These are phyloP conservation scores for Phoxinus dragarum DNA, from an alignment of 2,797 vertebrate genomes.

Conservation along the genomic window DNA sequence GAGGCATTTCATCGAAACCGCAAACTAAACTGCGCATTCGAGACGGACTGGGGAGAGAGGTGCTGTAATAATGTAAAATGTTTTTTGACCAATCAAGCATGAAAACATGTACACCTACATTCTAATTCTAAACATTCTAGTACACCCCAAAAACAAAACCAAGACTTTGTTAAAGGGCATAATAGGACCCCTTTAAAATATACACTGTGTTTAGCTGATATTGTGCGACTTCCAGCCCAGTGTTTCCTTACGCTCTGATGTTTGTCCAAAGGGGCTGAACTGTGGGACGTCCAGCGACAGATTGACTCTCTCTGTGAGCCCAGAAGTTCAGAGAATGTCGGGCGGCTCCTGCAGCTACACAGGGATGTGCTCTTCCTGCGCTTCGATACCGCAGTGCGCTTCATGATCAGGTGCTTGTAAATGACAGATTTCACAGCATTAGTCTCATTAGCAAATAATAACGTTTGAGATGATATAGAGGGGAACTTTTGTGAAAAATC, in stretches of 20 bases:
- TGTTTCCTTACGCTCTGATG: background rate
- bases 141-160: too few species aligned
- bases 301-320: conserved; percentile 72
- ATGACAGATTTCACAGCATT: conserved; percentile 1
- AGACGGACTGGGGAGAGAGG: too few species aligned
- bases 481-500: background rate
- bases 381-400: conserved; percentile 74
- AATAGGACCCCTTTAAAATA: background rate
- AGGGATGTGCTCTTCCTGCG: conserved; percentile 77
- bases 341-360: conserved; percentile 69
- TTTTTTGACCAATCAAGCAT: too few species aligned
- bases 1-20: too few species aligned
- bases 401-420: conserved; percentile 69
- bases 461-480: background rate
- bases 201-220: background rate
- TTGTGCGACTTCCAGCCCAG: background rate
- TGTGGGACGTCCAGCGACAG: conserved; percentile 78
- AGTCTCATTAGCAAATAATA: background rate
- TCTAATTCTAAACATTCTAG: too few species aligned
- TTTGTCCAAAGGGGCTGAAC: conserved; percentile 70
- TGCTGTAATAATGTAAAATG: too few species aligned
- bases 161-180: too few species aligned
- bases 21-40: too few species aligned
- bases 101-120: too few species aligned
- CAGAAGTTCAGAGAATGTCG: conserved; percentile 69